Evolutionary conservation across 2,113 vertebrate genomes (phyloP), one percentile per base, ranked within the genome.

Genomic region (Sander lucioperca): DNA sequence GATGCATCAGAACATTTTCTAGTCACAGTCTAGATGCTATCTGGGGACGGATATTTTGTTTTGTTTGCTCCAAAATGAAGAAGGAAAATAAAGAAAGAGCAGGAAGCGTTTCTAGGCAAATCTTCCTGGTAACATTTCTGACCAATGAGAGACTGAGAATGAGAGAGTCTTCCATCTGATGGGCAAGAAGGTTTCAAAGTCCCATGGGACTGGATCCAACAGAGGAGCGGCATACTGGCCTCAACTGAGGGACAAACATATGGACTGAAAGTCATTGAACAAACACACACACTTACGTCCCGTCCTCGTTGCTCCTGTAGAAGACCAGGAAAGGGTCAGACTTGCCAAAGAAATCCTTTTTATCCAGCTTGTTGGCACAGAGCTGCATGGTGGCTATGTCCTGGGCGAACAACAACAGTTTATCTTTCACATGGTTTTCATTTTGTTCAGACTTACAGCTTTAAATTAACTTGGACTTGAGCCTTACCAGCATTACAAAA

Each of bases 251-350:
- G 48, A 69, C 56, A 23, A 57, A 57, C 51, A 76, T 58, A 76
- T 69, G 56, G 56, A 77, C 14, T 23, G 25, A 15, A 19, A 54
- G 16, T 36, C 15, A 27, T 21, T 58, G 15, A 50, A 66, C 36
- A 75, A 50, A 48, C 33, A 78, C 2, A 65, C 51, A 57, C 63
- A 92, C 97, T 96, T 93, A 98, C 97, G 97, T 98, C 87, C 97
- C 97, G 1, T 98, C 97, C 87, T 98, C 97, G 0, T 98, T 98
- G 94, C 97, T 98, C 79, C 97, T 96, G 89, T 97, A 98, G 94
- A 98, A 98, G 75, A 98, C 97, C 0, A 98, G 96, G 94, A 98
- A 98, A 45, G 97, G 97, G 86, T 98, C 97, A 0, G 97, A 98
- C 89, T 98, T 98, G 59, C 97, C 97, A 1, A 97, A 97, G 94